Conservation (phyloP, 2,113 vertebrate species). For the Semicossyphus pulcher region DNA sequence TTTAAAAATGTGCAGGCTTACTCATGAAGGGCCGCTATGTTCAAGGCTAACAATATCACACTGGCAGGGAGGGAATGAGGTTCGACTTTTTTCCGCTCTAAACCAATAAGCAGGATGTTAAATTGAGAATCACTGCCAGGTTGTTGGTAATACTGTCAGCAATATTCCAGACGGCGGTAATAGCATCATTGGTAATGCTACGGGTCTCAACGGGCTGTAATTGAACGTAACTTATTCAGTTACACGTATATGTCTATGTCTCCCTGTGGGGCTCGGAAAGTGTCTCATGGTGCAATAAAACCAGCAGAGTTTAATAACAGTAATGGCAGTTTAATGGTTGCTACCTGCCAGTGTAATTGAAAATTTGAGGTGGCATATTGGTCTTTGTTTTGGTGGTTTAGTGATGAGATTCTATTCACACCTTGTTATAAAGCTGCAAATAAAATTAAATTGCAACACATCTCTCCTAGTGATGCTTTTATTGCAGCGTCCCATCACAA, state of each 20-base stretch:
- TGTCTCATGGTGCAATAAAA: constrained; percentile 47
- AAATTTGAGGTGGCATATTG: constrained; percentile 57
- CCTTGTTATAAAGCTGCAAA: constrained; percentile 14
- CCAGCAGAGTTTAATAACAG: constrained; percentile 55
- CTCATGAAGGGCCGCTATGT: constrained; percentile 37
- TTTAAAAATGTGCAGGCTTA: constrained; percentile 36
- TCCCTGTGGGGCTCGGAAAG: constrained; percentile 48
- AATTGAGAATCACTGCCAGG: constrained; percentile 56
- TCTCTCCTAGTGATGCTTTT: constrained; percentile 33
- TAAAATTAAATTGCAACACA: neutral
- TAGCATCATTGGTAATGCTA: constrained; percentile 56
- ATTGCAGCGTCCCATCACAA: constrained; percentile 14
- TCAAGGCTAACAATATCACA: constrained; percentile 54
- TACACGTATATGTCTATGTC: constrained; percentile 59
- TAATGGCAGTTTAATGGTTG: constrained; percentile 54
- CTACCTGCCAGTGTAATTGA: constrained; percentile 57
- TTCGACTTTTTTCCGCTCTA: constrained; percentile 51
- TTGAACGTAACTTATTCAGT: constrained; percentile 74
- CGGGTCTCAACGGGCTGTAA: constrained; percentile 62
- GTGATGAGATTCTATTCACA: constrained; percentile 49
- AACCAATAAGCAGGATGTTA: constrained; percentile 69
- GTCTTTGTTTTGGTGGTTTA: constrained; percentile 48
- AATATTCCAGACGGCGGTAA: constrained; percentile 67
- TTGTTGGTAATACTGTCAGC: constrained; percentile 55
- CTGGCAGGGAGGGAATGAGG: constrained; percentile 29